Evolutionary conservation across 2,888 invertebrate genomes (phyloP), one percentile per base, ranked within the genome.

Genomic region (Leucoma salicis): DNA sequence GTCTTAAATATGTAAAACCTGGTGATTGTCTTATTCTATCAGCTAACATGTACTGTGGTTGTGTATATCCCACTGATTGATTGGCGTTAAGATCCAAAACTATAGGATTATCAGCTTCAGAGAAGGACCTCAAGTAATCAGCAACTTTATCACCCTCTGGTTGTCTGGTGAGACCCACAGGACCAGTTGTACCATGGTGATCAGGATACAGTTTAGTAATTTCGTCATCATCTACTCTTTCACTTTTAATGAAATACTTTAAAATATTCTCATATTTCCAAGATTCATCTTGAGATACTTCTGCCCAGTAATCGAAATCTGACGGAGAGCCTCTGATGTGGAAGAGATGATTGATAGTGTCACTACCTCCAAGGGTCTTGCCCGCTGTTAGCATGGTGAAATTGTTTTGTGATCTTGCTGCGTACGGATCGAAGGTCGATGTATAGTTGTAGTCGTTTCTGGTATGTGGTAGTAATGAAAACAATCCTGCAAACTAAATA

Each of bases 11-110:
- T 7, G 39, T 15, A 12, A 39, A 33, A 14, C 45, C 43, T 6
- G 52, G 34, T 8, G 56, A 42, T 21, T 62, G 63, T 3, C 63
- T 38, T 14, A 44, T 2, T 3, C n/a, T 16, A 0, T 39, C 11
- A n/a, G 21, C 44, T 31, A 60, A 36, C 4, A 28, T 41, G 1
- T 31, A 31, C 12, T 31, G 33, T 1, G 57, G 49, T 24, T 48
- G 35, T 13, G 53, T 31, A n/a, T 45, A 57, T 2, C 63, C 63
- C 3, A 36, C 13, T 3, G 27, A 14, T 1, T 3, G 13, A 5
- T 46, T 14, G 7, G 48, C 42, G 27, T 63, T 63, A 4, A 53
- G 16, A 27, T 63, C 58, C 4, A 39, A 13, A 0, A 41, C 35
- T 5, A 21, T 16, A 4, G 35, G 46, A 5, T 52, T 34, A 2